These are phyloP conservation scores for Drosophila suboccidentalis DNA, from an alignment of 2,888 invertebrate species.

Conservation along the genomic window DNA sequence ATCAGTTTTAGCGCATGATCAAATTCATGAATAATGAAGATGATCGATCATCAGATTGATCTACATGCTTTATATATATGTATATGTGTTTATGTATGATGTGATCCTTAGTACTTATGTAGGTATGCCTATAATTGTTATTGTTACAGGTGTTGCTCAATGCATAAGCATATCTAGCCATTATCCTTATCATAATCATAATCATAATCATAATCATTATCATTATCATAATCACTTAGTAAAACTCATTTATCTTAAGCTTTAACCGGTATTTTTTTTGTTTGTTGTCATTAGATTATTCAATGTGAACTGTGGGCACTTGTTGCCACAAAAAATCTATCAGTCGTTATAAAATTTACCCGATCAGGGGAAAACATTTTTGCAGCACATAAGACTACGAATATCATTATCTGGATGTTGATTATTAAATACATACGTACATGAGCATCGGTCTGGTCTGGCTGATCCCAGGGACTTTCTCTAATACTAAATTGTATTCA, in stretches of 20 bases:
- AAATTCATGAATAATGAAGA: constrained; percentile 13
- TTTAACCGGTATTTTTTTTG: constrained; percentile 21
- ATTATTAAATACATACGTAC: constrained; percentile 31
- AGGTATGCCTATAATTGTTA: constrained; percentile 36
- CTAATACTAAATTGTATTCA: constrained; percentile 12
- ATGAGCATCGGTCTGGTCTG: constrained; percentile 5
- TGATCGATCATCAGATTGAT: constrained; percentile 1
- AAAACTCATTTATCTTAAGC: constrained; percentile 31
- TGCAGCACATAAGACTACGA: constrained; percentile 35
- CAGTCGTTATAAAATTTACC: constrained; percentile 68
- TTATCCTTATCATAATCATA: constrained; percentile 42
- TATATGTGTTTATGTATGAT: background rate
- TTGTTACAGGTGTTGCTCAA: constrained; percentile 41
- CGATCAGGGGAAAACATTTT: constrained; percentile 47
- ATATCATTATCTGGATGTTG: constrained; percentile 51
- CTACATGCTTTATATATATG: background rate
- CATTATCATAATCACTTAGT: constrained; percentile 3
- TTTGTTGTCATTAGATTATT: constrained; percentile 45
- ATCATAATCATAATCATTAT: constrained; percentile 21
- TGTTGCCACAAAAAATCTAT: constrained; percentile 66
- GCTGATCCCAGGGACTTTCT: constrained; percentile 18
- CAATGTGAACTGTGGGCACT: constrained; percentile 67
- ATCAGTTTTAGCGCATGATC: constrained; percentile 11
- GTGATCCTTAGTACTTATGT: constrained; percentile 14
- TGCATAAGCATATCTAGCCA: constrained; percentile 6